Base-by-base conservation (phyloP, 2,888 invertebrate genomes). In the Caenorhabditis sp. region DNA sequence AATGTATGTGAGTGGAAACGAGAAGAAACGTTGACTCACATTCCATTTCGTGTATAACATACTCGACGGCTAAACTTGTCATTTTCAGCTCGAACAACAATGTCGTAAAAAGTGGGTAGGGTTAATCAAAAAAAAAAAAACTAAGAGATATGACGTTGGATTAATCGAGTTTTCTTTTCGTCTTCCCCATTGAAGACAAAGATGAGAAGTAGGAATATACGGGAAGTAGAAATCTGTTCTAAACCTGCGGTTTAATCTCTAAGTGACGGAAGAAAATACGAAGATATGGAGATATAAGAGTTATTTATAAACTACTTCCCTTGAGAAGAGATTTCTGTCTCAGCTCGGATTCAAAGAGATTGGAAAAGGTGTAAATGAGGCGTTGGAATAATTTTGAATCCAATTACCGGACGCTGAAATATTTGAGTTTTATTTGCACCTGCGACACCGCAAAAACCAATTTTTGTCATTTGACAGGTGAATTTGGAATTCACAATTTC, bases 81-180 rank as follows among this genome's bases (percentile, higher is more conserved):
- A 79, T 61, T 79, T 70, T 64, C 79, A 79, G 79, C 26, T 59
- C 51, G 68, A 76, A 77, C 79, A 79, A 79, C 70, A 79, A 79
- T 79, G 79, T 79, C 79, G 69, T 79, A 70, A 79, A 70, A 70
- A 70, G 54, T 19, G n/a, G 47, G 51, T 19, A 14, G 61, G 47
- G 70, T 28, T 54, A 54, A 56, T 59, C 47, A n/a, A n/a, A n/a
- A n/a, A n/a, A n/a, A n/a, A 19, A 51, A 61, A 51, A 61, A 56
- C 58, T 26, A 26, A 68, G 41, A 70, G 51, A 79, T 64, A 72
- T 35, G 59, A 72, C 58, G 59, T 24, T 19, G 16, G 14, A n/a
- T 14, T 31, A 19, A 66, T 51, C 64, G 47, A n/a, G 47, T 28
- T 31, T 26, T 49, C 26, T 10, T 31, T 35, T 54, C 56, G 28